phyloP scores from a whole-genome alignment of 2,888 invertebrate species.

The Eupelmus urozonus region DNA sequence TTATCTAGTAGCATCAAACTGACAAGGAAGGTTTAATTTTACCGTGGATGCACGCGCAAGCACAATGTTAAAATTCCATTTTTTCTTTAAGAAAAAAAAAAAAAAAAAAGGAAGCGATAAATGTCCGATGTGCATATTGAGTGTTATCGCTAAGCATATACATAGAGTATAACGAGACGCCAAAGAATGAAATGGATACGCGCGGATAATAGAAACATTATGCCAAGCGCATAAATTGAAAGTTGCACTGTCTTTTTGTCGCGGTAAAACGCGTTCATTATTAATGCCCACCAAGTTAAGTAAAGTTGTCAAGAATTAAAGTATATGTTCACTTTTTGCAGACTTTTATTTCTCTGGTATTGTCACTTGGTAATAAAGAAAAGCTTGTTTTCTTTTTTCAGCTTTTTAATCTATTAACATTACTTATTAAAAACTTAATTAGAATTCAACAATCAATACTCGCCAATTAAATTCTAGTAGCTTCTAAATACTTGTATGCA shows the following conservation, averaged over 20 bases:
- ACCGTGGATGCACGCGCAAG: background rate
- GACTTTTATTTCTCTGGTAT: too few relatives aligned
- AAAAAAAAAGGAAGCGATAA: background rate
- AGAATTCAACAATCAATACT: too few relatives aligned
- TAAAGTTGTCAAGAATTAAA: slow-evolving; percentile 17
- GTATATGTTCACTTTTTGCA: background rate
- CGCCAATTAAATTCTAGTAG: too few relatives aligned
- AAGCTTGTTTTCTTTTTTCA: too few relatives aligned
- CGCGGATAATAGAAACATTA: slow-evolving; percentile 34
- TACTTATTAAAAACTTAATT: too few relatives aligned
- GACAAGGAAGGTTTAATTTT: background rate
- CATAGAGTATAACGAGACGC: background rate
- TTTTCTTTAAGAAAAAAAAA: background rate
- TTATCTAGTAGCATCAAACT: background rate
- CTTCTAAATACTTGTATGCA: too few relatives aligned
- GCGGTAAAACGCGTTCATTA: slow-evolving; percentile 32
- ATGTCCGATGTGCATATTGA: background rate
- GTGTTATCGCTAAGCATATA: background rate
- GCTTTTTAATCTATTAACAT: too few relatives aligned
- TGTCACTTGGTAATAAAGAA: too few relatives aligned
- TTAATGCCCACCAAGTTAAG: slow-evolving; percentile 21
- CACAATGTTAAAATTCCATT: background rate
- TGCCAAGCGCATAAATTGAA: slow-evolving; percentile 34
- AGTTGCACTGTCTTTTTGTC: slow-evolving; percentile 11
- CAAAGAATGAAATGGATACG: slow-evolving; percentile 11